Base-by-base conservation (phyloP, 2,797 vertebrate genomes). In the Phalanger gymnotis region DNA sequence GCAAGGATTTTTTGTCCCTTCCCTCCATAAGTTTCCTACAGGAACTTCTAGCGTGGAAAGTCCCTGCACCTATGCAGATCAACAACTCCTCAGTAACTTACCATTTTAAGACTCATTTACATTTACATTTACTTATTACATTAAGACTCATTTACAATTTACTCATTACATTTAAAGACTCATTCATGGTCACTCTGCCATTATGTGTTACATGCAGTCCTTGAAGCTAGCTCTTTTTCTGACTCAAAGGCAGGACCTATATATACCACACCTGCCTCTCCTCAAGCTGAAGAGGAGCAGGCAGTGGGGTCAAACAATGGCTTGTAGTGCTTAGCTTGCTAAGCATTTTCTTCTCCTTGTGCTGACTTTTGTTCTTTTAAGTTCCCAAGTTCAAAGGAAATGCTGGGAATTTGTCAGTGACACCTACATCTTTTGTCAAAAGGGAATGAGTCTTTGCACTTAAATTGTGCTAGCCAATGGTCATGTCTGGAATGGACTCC, bases 361-460 rank as follows among this genome's bases (percentile, higher is more conserved):
- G 94, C 30, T 73, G 54, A 31, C 40, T 52, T 66, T 94, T 94
- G 10, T 93, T 92, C 57, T 96, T 91, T 93, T 52, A 91, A n/a
- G 87, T 92, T 94, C 47, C 96, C 31, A 54, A 10, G 34, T 47
- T 53, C 81, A 94, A 92, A 90, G 25, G 73, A 73, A 66, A 91
- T 95, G 30, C 34, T 54, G 54, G 92, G 31, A 56, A 5, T 87
- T 30, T 54, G 28, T 9, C 14, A 30, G n/a, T n/a, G 30, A 90
- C 4, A 57, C 6, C 94, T 95, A 92, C 4, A 14, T 47, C 47
- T 87, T 94, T 93, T 40, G 34, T 51, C 66, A 3, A 54, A 54
- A 95, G 91, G 54, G 9, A 0, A 5, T 61, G 51, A 51, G 12
- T 57, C 53, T 73, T 6, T 92, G 87, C 93, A 66, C 2, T 93